These are phyloP conservation scores for Pampus argenteus DNA, from an alignment of 2,797 vertebrate genomes.

Conservation along the genomic window DNA sequence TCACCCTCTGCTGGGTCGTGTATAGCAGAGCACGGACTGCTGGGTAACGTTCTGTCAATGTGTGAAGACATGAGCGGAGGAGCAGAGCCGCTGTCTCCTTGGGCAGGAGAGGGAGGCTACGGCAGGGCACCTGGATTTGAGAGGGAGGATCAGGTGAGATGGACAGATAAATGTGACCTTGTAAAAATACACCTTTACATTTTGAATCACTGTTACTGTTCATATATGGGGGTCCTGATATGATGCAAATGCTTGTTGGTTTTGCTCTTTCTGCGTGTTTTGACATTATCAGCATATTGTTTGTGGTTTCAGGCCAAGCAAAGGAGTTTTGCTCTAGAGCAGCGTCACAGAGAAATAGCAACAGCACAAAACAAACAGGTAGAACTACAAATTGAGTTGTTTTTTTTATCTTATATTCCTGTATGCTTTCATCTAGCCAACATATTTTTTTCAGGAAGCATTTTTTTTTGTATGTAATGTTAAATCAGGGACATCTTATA, in stretches of 20 bases:
- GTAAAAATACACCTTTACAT: no score
- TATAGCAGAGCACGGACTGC: slow-evolving; percentile 89
- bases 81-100: slow-evolving; percentile 84
- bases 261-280: background rate
- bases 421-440: background rate
- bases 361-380: slow-evolving; percentile 96
- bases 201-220: no score
- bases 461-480: background rate
- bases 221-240: no score
- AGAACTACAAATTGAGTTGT: no score
- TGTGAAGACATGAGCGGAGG: slow-evolving; percentile 85
- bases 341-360: slow-evolving; percentile 90
- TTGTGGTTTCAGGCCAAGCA: slow-evolving; percentile 89
- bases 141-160: slow-evolving; percentile 95
- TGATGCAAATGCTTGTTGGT: no score
- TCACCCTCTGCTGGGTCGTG: slow-evolving; percentile 86
- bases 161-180: slow-evolving; percentile 40
- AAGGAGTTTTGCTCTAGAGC: slow-evolving; percentile 91
- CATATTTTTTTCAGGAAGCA: background rate
- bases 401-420: background rate
- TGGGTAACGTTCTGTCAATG: slow-evolving; percentile 89
- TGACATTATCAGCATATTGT: background rate
- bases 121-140: slow-evolving; percentile 97
- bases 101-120: slow-evolving; percentile 90
- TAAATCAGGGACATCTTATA: background rate